These are phyloP conservation scores for Anastrepha obliqua DNA, from an alignment of 1,140 invertebrate species.

Conservation along the genomic window DNA sequence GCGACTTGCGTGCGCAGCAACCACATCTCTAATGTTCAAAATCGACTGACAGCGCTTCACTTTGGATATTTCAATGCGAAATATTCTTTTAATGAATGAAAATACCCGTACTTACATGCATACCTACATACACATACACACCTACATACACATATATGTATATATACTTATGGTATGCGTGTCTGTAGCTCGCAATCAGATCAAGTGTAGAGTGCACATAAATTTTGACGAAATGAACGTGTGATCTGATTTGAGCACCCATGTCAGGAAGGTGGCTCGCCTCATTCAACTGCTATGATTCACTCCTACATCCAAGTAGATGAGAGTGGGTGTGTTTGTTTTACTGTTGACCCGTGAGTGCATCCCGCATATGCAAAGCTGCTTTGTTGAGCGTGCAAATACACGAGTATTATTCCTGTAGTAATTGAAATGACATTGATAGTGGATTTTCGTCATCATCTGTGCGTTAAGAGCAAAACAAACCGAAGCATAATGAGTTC, in stretches of 20 bases:
- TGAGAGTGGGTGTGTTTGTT: too few species aligned
- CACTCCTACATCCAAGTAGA: too few species aligned
- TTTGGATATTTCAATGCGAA: neutral
- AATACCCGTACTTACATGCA: neutral
- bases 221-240: conserved; percentile 48
- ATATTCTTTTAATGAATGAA: conserved; percentile 37
- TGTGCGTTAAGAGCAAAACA: too few species aligned
- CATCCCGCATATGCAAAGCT: too few species aligned
- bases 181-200: neutral
- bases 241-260: neutral
- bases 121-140: neutral
- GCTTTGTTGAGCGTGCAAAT: neutral
- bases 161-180: neutral
- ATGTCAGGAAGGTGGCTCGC: too few species aligned
- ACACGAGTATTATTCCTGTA: neutral
- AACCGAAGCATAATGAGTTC: too few species aligned
- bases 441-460: too few species aligned
- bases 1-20: neutral
- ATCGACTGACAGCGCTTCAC: neutral
- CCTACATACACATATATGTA: neutral
- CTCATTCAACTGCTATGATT: too few species aligned
- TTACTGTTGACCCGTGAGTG: too few species aligned
- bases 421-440: conserved; percentile 47
- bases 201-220: conserved; percentile 43
- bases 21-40: neutral